phyloP scores from a whole-genome alignment of 2,888 invertebrate species.

The Cosmia trapezina region DNA sequence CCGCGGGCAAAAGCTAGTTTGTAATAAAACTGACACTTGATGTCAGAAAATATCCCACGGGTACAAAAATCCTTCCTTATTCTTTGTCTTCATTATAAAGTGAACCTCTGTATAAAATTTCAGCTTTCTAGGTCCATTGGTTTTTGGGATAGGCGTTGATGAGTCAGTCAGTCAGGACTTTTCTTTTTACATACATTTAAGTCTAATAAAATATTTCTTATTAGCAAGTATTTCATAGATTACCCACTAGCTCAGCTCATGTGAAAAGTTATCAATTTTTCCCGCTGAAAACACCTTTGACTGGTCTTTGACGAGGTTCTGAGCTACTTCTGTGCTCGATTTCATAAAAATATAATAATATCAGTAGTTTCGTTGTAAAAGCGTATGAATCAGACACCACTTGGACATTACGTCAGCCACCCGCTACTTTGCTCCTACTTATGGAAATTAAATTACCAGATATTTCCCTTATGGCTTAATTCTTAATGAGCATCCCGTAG shows the following conservation, averaged over 20 bases:
- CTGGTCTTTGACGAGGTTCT: not conserved
- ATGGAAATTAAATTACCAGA: constrained; percentile 37
- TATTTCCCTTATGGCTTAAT: constrained; percentile 38
- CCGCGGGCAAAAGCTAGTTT: too few species aligned
- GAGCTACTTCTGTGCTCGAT: not conserved
- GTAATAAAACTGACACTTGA: too few species aligned
- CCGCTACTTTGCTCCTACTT: not conserved
- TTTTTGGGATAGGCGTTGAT: too few species aligned
- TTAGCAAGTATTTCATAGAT: not conserved
- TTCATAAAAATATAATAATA: not conserved
- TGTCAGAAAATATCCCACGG: too few species aligned
- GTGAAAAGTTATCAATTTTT: not conserved
- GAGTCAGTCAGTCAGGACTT: too few species aligned
- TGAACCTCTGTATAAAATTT: too few species aligned
- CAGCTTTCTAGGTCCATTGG: too few species aligned
- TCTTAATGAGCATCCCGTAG: constrained; percentile 22
- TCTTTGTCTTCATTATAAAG: too few species aligned
- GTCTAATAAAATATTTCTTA: not conserved
- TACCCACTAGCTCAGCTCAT: not conserved
- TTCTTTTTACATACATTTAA: too few species aligned
- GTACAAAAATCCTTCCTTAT: too few species aligned
- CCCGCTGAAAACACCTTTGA: too few species aligned
- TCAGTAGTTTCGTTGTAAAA: not conserved
- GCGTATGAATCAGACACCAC: not conserved
- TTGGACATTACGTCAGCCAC: not conserved